Conservation (phyloP, 2,797 vertebrate genomes). For the Intellagama lesueurii region DNA sequence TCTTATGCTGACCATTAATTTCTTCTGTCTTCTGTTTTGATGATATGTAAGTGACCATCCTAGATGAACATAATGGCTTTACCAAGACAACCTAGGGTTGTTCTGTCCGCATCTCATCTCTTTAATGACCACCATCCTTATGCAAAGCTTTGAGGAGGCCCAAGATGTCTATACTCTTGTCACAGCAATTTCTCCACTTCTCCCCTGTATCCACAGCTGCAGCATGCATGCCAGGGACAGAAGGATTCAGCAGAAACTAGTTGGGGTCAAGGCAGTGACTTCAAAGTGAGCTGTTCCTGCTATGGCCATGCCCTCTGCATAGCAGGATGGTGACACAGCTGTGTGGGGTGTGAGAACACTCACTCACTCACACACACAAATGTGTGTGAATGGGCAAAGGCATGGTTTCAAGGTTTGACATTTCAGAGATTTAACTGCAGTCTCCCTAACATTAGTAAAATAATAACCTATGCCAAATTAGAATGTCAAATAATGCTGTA, state of each 20-base stretch:
- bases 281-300: neutral
- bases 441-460: too few species aligned
- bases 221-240: neutral
- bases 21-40: neutral
- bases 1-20: too few species aligned
- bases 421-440: neutral
- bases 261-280: conserved; percentile 16
- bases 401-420: neutral
- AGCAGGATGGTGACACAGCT: neutral
- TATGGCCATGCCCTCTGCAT: neutral
- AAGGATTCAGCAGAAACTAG: neutral
- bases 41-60: too few species aligned
- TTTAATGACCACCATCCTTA: neutral
- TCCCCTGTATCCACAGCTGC: neutral
- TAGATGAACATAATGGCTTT: neutral
- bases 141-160: neutral
- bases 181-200: too few species aligned
- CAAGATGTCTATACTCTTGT: neutral
- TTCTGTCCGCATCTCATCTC: neutral
- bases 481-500: neutral
- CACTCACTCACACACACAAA: too few species aligned
- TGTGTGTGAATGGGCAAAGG: neutral
- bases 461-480: neutral
- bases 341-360: neutral
- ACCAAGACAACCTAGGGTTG: neutral